These are phyloP conservation scores for Himantopus leucocephalus DNA, from an alignment of 2,113 vertebrate species.

Conservation along the genomic window DNA sequence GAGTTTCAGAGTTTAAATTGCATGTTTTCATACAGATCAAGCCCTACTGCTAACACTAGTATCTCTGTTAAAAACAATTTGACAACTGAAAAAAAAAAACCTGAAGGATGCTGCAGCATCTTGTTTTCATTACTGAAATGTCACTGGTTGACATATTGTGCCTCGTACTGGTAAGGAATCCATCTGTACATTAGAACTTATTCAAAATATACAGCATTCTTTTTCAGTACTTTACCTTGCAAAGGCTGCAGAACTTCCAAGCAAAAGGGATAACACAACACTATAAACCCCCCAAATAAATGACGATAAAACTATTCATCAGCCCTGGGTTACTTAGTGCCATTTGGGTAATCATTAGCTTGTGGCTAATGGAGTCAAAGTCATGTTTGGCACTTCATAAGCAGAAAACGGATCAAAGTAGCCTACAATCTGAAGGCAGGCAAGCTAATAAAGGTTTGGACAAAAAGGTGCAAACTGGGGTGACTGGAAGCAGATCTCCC, in stretches of 20 bases:
- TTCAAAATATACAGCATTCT: conserved; percentile 30
- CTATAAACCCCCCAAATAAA: background rate
- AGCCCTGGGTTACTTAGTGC: background rate
- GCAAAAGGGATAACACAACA: background rate
- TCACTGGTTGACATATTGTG: conserved; percentile 55
- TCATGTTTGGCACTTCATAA: background rate
- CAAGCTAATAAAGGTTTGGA: background rate
- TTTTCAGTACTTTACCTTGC: background rate
- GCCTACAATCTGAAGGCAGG: background rate
- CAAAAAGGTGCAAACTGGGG: background rate
- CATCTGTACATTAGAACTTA: conserved; percentile 51
- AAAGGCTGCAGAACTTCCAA: background rate
- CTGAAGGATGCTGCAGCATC: conserved; percentile 30
- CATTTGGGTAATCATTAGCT: background rate
- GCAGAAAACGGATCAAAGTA: background rate
- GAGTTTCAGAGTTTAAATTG: conserved; percentile 41
- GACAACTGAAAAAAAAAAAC: conserved; percentile 34
- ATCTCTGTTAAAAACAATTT: conserved; percentile 55
- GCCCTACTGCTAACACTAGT: conserved; percentile 45
- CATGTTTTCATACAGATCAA: conserved; percentile 61
- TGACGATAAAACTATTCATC: background rate
- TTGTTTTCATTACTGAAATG: conserved; percentile 49
- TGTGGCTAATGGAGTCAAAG: background rate
- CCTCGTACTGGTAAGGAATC: conserved; percentile 60
- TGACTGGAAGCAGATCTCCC: background rate